Evolutionary conservation across 2,797 vertebrate species (phyloP).

Genomic region (Cetoscarus ocellatus): DNA sequence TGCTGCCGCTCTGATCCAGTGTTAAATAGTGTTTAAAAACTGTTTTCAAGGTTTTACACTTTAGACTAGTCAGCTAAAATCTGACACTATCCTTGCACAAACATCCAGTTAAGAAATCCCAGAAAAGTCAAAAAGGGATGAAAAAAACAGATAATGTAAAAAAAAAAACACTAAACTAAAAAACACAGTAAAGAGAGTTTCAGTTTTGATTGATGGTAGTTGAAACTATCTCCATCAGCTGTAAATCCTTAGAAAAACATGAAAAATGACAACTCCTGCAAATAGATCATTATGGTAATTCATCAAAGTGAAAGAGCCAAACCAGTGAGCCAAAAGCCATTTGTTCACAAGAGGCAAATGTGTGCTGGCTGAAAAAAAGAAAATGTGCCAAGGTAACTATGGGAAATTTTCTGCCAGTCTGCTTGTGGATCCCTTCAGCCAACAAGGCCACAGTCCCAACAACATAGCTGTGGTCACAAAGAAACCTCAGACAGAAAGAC

Average conservation of each 20-base stretch:
- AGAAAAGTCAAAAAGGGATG: too few relatives aligned
- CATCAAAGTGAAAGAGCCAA: conserved; percentile 23
- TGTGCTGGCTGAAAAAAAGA: conserved; percentile 22
- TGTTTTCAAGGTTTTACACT: too few relatives aligned
- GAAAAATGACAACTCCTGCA: conserved; percentile 10
- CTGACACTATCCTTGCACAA: too few relatives aligned
- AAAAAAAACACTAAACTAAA: neutral
- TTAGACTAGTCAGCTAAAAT: too few relatives aligned
- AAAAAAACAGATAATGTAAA: too few relatives aligned
- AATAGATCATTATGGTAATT: conserved; percentile 24
- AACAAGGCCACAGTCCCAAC: conserved; percentile 51
- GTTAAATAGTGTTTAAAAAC: too few relatives aligned
- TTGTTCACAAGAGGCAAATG: conserved; percentile 38
- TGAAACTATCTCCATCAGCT: conserved; percentile 7
- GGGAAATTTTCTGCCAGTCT: conserved; percentile 39
- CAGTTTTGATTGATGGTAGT: conserved; percentile 7
- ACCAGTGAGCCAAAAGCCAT: conserved; percentile 25
- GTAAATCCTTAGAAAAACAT: neutral
- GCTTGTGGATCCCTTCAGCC: conserved; percentile 40
- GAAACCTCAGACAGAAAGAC: conserved; percentile 54
- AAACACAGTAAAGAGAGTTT: neutral
- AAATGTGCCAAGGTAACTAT: conserved; percentile 10
- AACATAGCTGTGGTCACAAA: conserved; percentile 50
- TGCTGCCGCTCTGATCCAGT: too few relatives aligned
- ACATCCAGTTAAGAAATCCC: too few relatives aligned